phyloP scores from a whole-genome alignment of 2,113 vertebrate species.

The Corythoichthys haematopterus region DNA sequence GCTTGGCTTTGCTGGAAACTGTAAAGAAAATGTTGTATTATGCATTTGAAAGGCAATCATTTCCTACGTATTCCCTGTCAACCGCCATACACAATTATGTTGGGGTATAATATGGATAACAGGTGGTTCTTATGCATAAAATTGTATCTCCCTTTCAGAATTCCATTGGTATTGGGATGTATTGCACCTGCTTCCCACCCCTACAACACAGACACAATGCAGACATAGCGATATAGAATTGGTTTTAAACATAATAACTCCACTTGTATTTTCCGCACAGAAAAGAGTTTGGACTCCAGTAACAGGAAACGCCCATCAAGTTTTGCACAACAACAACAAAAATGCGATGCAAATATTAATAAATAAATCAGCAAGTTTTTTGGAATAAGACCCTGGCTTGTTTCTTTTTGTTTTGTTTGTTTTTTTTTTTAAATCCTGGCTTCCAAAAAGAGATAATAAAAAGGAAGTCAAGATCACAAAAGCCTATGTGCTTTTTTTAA shows the following conservation, averaged over 20 bases:
- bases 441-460: not conserved
- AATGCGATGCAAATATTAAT: slow-evolving; percentile 70
- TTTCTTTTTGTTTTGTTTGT: slow-evolving; percentile 41
- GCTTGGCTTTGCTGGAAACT: slow-evolving; percentile 66
- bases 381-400: slow-evolving; percentile 76
- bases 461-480: slow-evolving; percentile 73
- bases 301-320: slow-evolving; percentile 71
- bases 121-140: not conserved
- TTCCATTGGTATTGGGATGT: not conserved
- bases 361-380: slow-evolving; percentile 71
- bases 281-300: slow-evolving; percentile 67
- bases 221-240: slow-evolving; percentile 39
- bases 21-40: slow-evolving; percentile 69
- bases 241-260: slow-evolving; percentile 45
- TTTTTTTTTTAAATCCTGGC: not conserved
- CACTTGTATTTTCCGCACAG: slow-evolving; percentile 72
- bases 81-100: slow-evolving; percentile 4
- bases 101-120: not conserved
- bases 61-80: slow-evolving; percentile 69
- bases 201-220: slow-evolving; percentile 60
- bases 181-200: not conserved
- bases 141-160: not conserved
- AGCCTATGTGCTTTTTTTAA: slow-evolving; percentile 71
- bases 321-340: slow-evolving; percentile 52
- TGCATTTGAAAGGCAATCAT: slow-evolving; percentile 63